phyloP scores from a whole-genome alignment of 2,888 invertebrate species.

The Strigamia crassipes region DNA sequence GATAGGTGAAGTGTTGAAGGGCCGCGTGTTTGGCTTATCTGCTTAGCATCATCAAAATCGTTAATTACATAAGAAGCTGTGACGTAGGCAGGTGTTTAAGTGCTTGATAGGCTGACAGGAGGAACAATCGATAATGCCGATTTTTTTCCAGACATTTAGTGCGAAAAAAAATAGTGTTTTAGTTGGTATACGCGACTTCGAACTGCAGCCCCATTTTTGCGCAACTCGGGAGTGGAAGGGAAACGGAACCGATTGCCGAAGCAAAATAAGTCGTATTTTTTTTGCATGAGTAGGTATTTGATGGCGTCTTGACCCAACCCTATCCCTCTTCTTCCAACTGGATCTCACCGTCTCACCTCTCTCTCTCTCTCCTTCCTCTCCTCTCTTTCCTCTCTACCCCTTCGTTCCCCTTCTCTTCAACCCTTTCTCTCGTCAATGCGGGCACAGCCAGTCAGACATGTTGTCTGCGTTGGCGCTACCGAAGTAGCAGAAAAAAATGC shows the following conservation, averaged over 20 bases:
- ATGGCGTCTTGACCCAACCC: slow-evolving; percentile 21
- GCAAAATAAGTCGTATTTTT: neutral
- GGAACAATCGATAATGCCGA: neutral
- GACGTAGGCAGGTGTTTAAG: slow-evolving; percentile 34
- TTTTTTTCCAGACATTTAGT: neutral
- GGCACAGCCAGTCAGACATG: slow-evolving; percentile 44
- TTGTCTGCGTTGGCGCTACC: slow-evolving; percentile 26
- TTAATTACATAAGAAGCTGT: slow-evolving; percentile 24
- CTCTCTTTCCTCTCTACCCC: slow-evolving; percentile 2
- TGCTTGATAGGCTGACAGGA: neutral
- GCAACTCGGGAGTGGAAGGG: neutral
- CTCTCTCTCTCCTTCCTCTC: slow-evolving; percentile 4
- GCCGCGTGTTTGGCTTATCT: slow-evolving; percentile 21
- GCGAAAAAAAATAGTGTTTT: neutral
- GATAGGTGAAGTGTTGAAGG: neutral
- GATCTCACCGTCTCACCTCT: slow-evolving; percentile 29
- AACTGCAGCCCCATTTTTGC: neutral
- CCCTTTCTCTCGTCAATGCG: slow-evolving; percentile 41
- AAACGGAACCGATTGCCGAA: no score
- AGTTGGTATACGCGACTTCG: neutral
- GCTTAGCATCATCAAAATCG: slow-evolving; percentile 34
- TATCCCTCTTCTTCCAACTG: slow-evolving; percentile 13
- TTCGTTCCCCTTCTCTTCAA: slow-evolving; percentile 34
- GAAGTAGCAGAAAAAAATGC: slow-evolving; percentile 43
- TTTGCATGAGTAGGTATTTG: neutral